phyloP scores from a whole-genome alignment of 1,140 invertebrate species.

The Hyposmocoma kahamanoa region DNA sequence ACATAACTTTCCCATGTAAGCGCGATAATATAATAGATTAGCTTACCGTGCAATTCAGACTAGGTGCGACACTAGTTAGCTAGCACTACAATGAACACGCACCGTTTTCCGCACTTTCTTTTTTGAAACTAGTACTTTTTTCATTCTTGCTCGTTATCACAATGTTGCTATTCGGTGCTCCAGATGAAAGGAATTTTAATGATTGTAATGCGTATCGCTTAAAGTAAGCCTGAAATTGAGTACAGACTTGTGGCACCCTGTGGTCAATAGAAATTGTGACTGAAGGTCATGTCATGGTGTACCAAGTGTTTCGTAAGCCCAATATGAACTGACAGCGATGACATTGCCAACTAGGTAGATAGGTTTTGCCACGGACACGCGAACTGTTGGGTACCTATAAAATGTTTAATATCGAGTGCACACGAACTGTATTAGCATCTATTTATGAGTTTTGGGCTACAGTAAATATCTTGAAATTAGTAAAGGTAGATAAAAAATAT shows the following conservation, averaged over 20 bases:
- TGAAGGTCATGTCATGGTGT: conserved; percentile 21
- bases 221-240: neutral
- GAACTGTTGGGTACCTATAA: conserved; percentile 34
- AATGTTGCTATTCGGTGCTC: neutral
- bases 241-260: no score
- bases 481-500: no score
- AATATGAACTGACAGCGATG: conserved; percentile 46
- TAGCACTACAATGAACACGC: conserved; percentile 29
- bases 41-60: conserved; percentile 22
- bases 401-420: conserved; percentile 35
- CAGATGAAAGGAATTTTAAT: neutral
- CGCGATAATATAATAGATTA: conserved; percentile 11
- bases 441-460: no score
- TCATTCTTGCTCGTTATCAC: conserved; percentile 39
- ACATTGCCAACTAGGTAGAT: conserved; percentile 40
- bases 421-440: no score
- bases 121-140: conserved; percentile 42
- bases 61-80: conserved; percentile 21
- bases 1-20: neutral
- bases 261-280: neutral
- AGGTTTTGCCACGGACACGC: conserved; percentile 56
- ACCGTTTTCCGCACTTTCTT: conserved; percentile 51
- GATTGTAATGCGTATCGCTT: neutral
- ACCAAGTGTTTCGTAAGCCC: conserved; percentile 43
- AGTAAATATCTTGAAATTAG: no score